Base-by-base conservation (phyloP, 1,140 invertebrate species). In the Temnothorax nylanderi region DNA sequence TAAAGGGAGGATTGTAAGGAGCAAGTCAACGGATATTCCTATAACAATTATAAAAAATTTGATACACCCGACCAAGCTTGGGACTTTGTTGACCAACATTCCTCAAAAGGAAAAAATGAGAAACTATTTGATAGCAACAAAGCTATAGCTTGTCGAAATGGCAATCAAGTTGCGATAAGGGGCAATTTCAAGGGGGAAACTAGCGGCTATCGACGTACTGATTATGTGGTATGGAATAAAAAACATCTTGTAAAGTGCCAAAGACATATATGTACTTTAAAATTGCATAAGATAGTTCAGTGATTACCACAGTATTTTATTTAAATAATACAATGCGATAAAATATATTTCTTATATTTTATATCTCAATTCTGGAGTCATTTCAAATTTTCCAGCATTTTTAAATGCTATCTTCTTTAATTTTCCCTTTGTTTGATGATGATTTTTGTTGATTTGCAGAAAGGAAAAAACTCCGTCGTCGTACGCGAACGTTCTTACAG, bases 1-100 rank as follows among this genome's bases (percentile, higher is more conserved):
- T 26, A 26, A 26, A 78, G 75, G 75, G 26, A 78, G 34, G 75
- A 78, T 3, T 78, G 75, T 3, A 64, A 64, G 44, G 21, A 64
- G 0, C 75, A 78, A 34, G 58, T 78, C 0, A 0, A 64, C 18
- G 18, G 75, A 64, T 78, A 78, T n/a, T 64, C 75, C n/a, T 1
- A 34, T 13, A n/a, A n/a, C 8, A 32, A 78, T 1, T 78, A 13
- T 64, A 62, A 26, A 13, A 64, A 13, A 18, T 78, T 78, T 34
- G 41, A 64, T 13, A 34, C 41, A 3, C 75, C 58, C 3, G 21
- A 47, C 34, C 0, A 44, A 47, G 75, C 75, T 64, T 78, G 75
- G 75, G 58, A 78, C 3, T 78, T n/a, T 64, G 75, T 78, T 34
- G 58, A 78, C 11, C 16, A 78, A 21, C 1, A 32, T 34, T 77